Conservation (phyloP, 2,888 invertebrate species). For the Brachylomia viminalis region DNA sequence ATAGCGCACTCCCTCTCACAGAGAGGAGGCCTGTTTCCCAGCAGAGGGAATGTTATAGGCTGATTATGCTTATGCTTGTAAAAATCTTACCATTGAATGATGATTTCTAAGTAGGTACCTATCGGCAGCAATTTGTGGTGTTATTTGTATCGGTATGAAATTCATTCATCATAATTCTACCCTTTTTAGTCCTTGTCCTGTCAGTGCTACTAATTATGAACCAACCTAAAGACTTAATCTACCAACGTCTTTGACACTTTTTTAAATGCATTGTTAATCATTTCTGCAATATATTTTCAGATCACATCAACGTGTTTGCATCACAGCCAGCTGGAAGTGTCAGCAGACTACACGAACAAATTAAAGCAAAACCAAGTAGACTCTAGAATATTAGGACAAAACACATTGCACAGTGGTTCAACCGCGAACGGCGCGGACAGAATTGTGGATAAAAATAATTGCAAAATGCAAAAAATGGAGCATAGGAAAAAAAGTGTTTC, state of each 20-base stretch:
- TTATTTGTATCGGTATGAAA: not conserved
- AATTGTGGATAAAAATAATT: constrained; percentile 71
- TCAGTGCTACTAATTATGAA: not conserved
- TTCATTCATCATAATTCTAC: too few species aligned
- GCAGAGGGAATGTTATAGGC: not conserved
- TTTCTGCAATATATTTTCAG: constrained; percentile 72
- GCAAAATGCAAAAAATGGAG: constrained; percentile 75
- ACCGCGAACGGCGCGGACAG: constrained; percentile 54
- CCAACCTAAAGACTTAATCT: not conserved
- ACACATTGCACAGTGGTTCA: constrained; percentile 57
- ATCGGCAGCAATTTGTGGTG: not conserved
- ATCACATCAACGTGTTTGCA: constrained; percentile 86
- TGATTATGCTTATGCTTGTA: not conserved
- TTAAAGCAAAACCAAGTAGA: constrained; percentile 67
- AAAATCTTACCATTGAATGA: not conserved
- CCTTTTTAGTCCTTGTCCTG: not conserved
- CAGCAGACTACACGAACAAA: constrained; percentile 71
- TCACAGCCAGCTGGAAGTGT: constrained; percentile 86
- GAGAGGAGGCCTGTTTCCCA: not conserved
- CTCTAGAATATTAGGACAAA: constrained; percentile 58
- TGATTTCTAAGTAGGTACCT: not conserved
- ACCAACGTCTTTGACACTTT: too few species aligned
- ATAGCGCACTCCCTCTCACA: not conserved
- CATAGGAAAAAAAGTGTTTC: constrained; percentile 81
- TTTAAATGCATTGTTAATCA: not conserved